Evolutionary conservation across 2,797 vertebrate genomes (phyloP).

Genomic region (Mus minutoides): DNA sequence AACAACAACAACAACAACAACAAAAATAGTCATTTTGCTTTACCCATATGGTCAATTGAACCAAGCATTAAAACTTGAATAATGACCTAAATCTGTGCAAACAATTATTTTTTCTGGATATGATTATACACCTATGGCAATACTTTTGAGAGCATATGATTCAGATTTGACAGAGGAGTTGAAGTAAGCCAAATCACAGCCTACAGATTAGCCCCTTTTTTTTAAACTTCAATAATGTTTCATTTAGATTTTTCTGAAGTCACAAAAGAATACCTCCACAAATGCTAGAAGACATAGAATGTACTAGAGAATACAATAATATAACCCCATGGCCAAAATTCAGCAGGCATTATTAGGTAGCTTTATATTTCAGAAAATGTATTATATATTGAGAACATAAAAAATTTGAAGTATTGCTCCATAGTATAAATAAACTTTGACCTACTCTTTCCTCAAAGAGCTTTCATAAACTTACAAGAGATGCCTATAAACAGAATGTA

Average conservation of each 20-base stretch:
- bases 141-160: slow-evolving; percentile 57
- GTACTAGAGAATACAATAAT: slow-evolving; percentile 11
- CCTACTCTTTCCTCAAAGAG: slow-evolving; percentile 53
- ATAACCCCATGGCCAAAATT: not conserved
- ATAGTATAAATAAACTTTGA: slow-evolving; percentile 59
- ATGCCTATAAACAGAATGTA: slow-evolving; percentile 38
- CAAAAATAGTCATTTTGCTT: not conserved
- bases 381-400: slow-evolving; percentile 30
- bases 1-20: too few species aligned
- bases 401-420: slow-evolving; percentile 50
- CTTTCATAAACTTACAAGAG: slow-evolving; percentile 6
- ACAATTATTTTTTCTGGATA: slow-evolving; percentile 63
- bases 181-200: slow-evolving; percentile 47
- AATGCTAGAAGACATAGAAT: slow-evolving; percentile 47
- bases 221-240: slow-evolving; percentile 58
- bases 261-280: slow-evolving; percentile 60
- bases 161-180: slow-evolving; percentile 64
- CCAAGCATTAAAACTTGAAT: slow-evolving; percentile 31
- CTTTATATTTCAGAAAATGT: slow-evolving; percentile 53
- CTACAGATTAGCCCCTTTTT: slow-evolving; percentile 55
- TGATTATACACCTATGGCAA: slow-evolving; percentile 44
- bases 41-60: not conserved
- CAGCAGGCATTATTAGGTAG: slow-evolving; percentile 43
- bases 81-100: slow-evolving; percentile 61
- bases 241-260: slow-evolving; percentile 64